phyloP scores from a whole-genome alignment of 2,113 vertebrate genomes.

The Jacana jacana region DNA sequence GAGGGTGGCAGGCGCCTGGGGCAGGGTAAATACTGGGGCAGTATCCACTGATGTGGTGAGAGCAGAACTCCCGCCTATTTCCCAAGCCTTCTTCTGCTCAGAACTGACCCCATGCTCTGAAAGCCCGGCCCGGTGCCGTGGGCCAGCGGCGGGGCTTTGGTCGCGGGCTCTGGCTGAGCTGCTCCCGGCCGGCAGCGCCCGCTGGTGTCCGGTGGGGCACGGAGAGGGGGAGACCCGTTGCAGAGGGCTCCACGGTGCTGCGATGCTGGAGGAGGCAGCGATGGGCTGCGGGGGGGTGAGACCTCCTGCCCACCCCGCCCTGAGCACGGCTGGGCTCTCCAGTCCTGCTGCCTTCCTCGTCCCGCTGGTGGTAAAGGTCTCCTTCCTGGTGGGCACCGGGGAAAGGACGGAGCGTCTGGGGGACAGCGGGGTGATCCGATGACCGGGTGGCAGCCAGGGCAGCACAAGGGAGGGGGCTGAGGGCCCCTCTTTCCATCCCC shows the following conservation, averaged over 20 bases:
- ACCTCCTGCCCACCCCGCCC: neutral
- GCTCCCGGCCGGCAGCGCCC: rapidly evolving
- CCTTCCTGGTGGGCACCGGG: neutral
- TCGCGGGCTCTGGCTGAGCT: neutral
- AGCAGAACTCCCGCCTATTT: neutral
- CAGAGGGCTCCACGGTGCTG: neutral
- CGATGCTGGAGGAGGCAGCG: neutral
- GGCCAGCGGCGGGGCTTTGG: neutral
- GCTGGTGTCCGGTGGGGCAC: rapidly evolving
- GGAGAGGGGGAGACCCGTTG: rapidly evolving
- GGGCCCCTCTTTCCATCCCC: neutral
- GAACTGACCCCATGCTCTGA: neutral
- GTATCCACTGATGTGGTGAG: neutral
- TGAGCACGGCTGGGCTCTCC: neutral
- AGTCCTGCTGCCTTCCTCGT: neutral
- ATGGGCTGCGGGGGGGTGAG: neutral
- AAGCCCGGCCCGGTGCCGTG: neutral
- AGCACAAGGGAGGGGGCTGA: neutral
- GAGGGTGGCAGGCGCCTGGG: neutral
- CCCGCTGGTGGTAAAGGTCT: neutral
- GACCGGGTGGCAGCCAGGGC: neutral
- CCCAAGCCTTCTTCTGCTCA: neutral
- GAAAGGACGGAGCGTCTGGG: neutral
- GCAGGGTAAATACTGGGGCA: neutral
- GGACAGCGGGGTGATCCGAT: neutral